These are phyloP conservation scores for Coreius guichenoti DNA, from an alignment of 2,797 vertebrate genomes.

Conservation along the genomic window DNA sequence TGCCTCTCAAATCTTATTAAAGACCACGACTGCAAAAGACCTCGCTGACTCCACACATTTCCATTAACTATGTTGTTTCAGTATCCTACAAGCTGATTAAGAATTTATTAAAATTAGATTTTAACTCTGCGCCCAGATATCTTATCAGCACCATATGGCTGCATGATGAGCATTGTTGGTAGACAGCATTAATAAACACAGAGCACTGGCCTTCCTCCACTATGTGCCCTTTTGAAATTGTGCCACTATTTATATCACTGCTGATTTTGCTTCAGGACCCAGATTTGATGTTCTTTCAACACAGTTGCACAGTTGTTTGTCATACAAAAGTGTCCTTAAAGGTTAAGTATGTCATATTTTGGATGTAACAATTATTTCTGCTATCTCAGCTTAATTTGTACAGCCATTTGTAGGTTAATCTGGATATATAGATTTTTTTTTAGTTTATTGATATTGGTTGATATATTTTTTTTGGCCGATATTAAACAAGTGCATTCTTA, in stretches of 20 bases:
- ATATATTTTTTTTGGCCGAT: background rate
- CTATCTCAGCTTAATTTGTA: background rate
- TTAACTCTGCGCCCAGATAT: conserved; percentile 75
- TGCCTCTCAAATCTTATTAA: conserved; percentile 88
- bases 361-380: background rate
- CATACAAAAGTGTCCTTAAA: background rate
- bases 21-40: conserved; percentile 82
- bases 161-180: conserved; percentile 69
- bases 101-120: conserved; percentile 86
- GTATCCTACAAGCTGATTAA: conserved; percentile 82
- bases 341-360: background rate
- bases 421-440: background rate
- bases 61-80: conserved; percentile 81
- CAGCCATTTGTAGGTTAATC: too few species aligned
- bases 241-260: conserved; percentile 29
- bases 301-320: background rate
- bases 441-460: background rate
- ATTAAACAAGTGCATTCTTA: background rate
- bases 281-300: background rate
- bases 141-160: conserved; percentile 78
- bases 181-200: conserved; percentile 67
- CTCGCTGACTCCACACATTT: conserved; percentile 86
- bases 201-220: conserved; percentile 46
- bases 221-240: conserved; percentile 34
- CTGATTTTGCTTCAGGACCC: background rate